Base-by-base conservation (phyloP, 2,113 vertebrate species). In the Eupsittula cactorum region DNA sequence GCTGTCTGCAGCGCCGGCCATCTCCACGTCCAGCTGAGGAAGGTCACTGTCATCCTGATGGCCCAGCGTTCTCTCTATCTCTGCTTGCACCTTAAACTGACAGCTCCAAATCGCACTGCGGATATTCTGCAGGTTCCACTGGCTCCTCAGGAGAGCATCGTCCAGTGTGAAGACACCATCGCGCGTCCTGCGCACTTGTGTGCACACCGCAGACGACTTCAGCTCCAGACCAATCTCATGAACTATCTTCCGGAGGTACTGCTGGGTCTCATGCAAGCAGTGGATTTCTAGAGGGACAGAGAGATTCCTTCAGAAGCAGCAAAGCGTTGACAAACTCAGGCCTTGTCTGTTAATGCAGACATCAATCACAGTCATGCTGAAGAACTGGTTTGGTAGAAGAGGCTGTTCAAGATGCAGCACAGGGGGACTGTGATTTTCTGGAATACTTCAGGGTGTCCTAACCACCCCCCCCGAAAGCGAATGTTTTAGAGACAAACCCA, bases 221-320 rank as follows among this genome's bases (percentile, higher is more conserved):
- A 99, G 98, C 97, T 99, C 99, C 73, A 99, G 96, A 11, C 99
- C 99, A 0, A 99, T 98, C 92, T 99, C 99, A 0, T 99, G 99
- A 49, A 99, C 97, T 31, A 99, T 49, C 94, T 97, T 99, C 15
- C 99, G 90, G 27, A 99, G 97, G 93, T 99, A 99, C 95, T 98
- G 98, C 97, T 99, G 99, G 3, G 98, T 99, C 97, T 99, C 99
- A 1, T 99, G 98, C 88, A 99, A 44, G 86, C 99, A 99, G 28
- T 98, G 99, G 70, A 99, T 97, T 98, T 99, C 99, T 99, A 96
- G 44, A 44, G 82, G 55, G 79, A 84, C 59, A 90, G 19, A 93
- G 44, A 96, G 33, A 57, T 65, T 44, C 39, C 3, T 7, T 95
- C 27, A 96, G 82, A 71, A 80, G 59, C 1, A 64, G 63, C 37